A percentile compares a stretch with the other conserved stretches of the same genome.
Conservation (phyloP, 2,797 vertebrate species). For the Steatocranus sp. region DNA sequence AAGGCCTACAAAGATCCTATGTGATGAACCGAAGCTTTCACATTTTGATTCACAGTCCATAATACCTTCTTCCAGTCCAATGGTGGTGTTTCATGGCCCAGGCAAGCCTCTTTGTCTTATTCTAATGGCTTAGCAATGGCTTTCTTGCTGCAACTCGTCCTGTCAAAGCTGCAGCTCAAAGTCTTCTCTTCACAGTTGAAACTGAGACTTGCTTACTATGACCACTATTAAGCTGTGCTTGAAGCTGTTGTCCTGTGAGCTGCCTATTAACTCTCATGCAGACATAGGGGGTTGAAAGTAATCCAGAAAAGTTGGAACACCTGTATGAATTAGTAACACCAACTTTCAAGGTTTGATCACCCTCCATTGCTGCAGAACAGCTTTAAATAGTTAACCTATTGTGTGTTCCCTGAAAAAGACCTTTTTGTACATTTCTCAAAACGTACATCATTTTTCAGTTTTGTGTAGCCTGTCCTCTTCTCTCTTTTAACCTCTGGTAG, state of each 20-base stretch:
- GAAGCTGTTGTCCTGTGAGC: neutral
- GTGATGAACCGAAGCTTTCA: neutral
- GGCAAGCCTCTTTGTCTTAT: neutral
- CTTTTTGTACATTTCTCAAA: neutral
- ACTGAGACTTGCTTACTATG: fast-evolving
- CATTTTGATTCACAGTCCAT: neutral
- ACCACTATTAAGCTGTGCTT: neutral
- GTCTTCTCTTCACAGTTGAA: neutral
- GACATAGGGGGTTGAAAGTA: neutral
- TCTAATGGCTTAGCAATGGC: neutral
- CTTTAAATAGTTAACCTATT: neutral
- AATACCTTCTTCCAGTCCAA: neutral
- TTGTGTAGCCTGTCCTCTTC: neutral
- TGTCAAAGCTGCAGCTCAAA: neutral
- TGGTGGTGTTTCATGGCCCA: neutral
- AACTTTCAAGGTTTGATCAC: neutral
- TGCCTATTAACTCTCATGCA: neutral
- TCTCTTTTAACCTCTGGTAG: neutral
- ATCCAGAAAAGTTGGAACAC: neutral
- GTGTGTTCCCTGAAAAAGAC: neutral
- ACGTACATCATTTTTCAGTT: neutral
- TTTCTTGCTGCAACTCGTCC: neutral
- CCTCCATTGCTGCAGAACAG: neutral
- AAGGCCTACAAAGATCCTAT: neutral
- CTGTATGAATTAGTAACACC: neutral